Conservation (phyloP, 2,888 invertebrate genomes). For the Mechanitis messenoides region DNA sequence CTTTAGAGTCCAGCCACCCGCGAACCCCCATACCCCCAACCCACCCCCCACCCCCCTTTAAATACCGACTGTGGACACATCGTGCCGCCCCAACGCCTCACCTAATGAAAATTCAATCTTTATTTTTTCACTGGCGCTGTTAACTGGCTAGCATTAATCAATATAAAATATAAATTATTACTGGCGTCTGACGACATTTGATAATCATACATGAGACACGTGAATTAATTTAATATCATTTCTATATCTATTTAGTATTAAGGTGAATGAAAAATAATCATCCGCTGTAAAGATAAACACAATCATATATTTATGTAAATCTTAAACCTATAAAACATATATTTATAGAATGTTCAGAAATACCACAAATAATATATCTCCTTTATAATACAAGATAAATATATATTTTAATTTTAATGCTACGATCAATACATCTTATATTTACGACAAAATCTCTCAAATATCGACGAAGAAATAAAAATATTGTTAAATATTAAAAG, state of each 20-base stretch:
- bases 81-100: constrained; percentile 72
- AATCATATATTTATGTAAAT: no score
- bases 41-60: constrained; percentile 40
- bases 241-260: neutral
- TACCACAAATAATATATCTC: no score
- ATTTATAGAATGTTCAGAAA: no score
- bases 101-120: constrained; percentile 73
- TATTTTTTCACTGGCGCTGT: constrained; percentile 54
- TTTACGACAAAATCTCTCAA: no score
- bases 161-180: constrained; percentile 43
- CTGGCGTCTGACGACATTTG: neutral
- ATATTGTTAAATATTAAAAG: no score
- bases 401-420: no score
- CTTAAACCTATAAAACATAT: no score
- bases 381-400: no score
- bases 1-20: constrained; percentile 71
- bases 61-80: constrained; percentile 59
- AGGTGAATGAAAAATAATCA: neutral
- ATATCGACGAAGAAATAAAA: no score
- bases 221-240: constrained; percentile 5
- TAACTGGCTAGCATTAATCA: constrained; percentile 44
- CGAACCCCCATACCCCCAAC: constrained; percentile 36
- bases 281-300: neutral
- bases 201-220: constrained; percentile 17
- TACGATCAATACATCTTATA: no score